Conservation (phyloP, 2,797 vertebrate species). For the Girardinus metallicus region DNA sequence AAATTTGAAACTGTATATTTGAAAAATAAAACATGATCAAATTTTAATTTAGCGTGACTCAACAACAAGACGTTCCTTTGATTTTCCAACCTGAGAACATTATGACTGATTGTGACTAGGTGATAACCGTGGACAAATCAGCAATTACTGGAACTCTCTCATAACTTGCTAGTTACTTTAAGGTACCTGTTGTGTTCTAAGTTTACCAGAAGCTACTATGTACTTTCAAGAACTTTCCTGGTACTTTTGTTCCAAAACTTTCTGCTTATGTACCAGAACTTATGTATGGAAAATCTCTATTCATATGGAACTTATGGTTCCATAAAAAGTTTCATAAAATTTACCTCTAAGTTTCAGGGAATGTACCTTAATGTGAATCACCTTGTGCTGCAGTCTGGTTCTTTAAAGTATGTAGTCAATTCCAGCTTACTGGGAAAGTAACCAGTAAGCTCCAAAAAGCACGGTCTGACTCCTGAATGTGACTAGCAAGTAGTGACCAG, state of each 20-base stretch:
- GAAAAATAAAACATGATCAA: background rate
- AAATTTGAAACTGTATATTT: background rate
- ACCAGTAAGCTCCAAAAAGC: background rate
- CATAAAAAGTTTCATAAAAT: too few species aligned
- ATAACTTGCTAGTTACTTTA: background rate
- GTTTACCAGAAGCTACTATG: background rate
- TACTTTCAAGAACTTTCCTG: background rate
- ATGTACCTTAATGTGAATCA: background rate
- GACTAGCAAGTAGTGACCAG: background rate
- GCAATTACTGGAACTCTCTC: background rate
- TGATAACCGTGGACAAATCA: background rate
- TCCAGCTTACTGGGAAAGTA: background rate
- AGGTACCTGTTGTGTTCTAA: background rate
- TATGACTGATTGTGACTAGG: background rate
- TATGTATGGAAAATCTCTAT: background rate
- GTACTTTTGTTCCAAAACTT: background rate
- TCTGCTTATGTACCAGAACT: background rate
- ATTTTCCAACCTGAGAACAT: background rate
- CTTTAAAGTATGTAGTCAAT: background rate
- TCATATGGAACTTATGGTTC: too few species aligned
- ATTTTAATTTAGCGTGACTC: background rate
- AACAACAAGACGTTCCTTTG: background rate
- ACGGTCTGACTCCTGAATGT: background rate
- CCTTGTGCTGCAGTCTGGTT: background rate
- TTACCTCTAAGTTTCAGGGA: background rate